These are phyloP conservation scores for Microctenopoma lineatum DNA, from an alignment of 2,797 vertebrate species.

Conservation along the genomic window DNA sequence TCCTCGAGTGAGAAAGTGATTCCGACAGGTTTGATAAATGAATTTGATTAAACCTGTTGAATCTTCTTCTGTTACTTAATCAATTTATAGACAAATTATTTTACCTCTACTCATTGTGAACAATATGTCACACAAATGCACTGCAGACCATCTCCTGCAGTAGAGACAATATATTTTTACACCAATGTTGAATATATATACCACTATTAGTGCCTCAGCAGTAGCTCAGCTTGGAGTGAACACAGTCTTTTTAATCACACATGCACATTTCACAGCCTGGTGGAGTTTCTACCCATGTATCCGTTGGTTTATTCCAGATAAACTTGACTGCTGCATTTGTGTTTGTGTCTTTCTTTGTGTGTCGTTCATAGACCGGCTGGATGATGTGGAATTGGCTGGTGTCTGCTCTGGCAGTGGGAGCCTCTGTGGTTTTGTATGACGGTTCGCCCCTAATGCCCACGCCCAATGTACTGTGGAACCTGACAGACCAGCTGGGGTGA, in stretches of 20 bases:
- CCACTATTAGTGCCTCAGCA: constrained; percentile 18
- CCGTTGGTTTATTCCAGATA: constrained; percentile 44
- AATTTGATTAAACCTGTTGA: neutral
- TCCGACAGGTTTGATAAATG: neutral
- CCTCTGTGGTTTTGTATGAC: constrained; percentile 93
- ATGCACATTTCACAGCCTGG: constrained; percentile 20
- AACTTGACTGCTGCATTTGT: constrained; percentile 41
- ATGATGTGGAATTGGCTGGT: constrained; percentile 99
- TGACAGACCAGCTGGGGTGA: constrained; percentile 94
- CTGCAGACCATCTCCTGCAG: constrained; percentile 15
- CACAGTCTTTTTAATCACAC: constrained; percentile 26
- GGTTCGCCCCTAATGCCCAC: constrained; percentile 95
- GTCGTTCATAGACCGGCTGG: constrained; percentile 89
- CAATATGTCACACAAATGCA: neutral
- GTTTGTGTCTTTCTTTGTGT: constrained; percentile 21
- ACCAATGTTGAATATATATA: neutral
- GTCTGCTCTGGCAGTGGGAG: constrained; percentile 90
- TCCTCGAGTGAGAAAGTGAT: neutral
- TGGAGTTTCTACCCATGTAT: constrained; percentile 33
- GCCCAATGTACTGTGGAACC: constrained; percentile 92
- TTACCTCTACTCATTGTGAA: neutral
- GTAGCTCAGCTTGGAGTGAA: constrained; percentile 25
- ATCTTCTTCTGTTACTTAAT: constrained; percentile 2
- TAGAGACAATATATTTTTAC: neutral
- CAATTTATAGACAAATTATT: neutral